Evolutionary conservation across 1,140 invertebrate genomes (phyloP), one percentile per base, ranked within the genome.

Genomic region (Acromyrmex charruanus): DNA sequence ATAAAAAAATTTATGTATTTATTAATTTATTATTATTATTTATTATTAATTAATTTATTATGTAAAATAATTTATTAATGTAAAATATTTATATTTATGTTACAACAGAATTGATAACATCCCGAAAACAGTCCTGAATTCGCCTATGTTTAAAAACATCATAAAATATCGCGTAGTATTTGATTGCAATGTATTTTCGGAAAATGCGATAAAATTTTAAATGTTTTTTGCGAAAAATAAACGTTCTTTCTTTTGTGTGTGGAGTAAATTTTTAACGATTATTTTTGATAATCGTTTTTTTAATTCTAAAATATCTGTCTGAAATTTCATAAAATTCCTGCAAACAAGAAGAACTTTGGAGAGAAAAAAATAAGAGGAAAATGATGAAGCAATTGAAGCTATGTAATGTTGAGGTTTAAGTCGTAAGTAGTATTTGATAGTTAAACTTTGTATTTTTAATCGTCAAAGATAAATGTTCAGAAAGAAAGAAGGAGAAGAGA

Each of bases 361-460:
- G 7, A 4, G 1, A 31, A 28, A 28, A 35, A 58, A 66, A 55
- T 21, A 59, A 49, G 9, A 6, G 10, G 16, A 10, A 58, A 71
- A 18, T n/a, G 7, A 16, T n/a, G 7, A 53, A 21, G 7, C 16
- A 16, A 35, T 66, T n/a, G 61, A 69, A 69, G 28, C 25, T 18
- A 28, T 4, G 51, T 6, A 58, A 21, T 31, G 18, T 31, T 2
- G 59, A 65, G 14, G 49, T 49, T 51, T 58, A 28, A 49, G 5
- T 1, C 25, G 6, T 12, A 3, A 14, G 14, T 44, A 44, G 39
- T 44, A 44, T 49, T 66, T 55, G 39, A 65, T 18, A 79, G 44
- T 61, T 61, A 28, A 77, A 66, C 25, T 39, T 25, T 35, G 14
- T 44, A 79, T 16, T 31, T 79, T 25, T 79, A 66, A 71, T 58